Evolutionary conservation across 2,113 vertebrate genomes (phyloP).

Genomic region (Rhadina sibilatrix): DNA sequence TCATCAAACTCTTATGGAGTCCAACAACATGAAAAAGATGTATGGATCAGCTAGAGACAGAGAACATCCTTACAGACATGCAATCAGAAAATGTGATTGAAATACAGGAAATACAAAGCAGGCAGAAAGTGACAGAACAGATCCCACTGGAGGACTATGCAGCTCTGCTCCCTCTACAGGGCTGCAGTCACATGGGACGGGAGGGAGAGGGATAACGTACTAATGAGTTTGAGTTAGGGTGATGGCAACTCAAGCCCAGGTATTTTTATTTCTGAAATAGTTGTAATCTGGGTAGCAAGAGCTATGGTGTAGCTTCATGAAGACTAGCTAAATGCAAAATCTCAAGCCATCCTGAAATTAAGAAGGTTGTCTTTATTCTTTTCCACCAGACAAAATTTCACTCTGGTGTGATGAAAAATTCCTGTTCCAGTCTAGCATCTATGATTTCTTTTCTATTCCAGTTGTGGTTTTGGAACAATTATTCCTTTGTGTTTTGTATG

Average conservation of each 20-base stretch:
- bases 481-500: background rate
- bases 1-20: background rate
- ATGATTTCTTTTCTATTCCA: background rate
- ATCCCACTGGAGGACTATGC: accelerated
- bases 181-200: background rate
- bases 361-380: background rate
- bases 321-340: background rate
- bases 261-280: background rate
- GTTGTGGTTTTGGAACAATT: background rate
- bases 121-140: background rate
- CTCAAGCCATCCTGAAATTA: background rate
- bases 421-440: background rate
- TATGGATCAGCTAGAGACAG: background rate
- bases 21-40: background rate
- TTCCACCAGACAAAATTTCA: background rate
- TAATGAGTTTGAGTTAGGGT: background rate
- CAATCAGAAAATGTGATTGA: background rate
- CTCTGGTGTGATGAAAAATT: background rate
- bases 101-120: background rate
- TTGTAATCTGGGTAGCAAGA: background rate
- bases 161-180: background rate
- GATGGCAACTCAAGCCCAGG: background rate
- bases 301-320: background rate
- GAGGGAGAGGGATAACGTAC: background rate
- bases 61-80: background rate